Conservation (phyloP, 2,113 vertebrate genomes). For the Gambusia holbrooki region DNA sequence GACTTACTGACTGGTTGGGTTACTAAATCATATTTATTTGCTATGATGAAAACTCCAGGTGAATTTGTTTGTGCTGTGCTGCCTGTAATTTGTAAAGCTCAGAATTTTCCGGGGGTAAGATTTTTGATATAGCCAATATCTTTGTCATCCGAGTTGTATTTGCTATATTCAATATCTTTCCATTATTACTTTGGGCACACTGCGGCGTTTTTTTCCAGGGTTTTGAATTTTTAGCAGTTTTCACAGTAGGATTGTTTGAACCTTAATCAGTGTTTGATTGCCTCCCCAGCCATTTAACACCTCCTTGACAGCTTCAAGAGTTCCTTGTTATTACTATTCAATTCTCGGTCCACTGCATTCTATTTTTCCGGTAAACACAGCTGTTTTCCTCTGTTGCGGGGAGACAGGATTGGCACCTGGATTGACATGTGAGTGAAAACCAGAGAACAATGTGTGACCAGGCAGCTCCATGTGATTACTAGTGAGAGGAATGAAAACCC, state of each 20-base stretch:
- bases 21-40: background rate
- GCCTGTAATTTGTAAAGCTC: background rate
- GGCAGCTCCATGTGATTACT: background rate
- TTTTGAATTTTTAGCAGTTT: constrained; percentile 2
- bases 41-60: background rate
- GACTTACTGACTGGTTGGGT: background rate
- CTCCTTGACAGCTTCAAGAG: constrained; percentile 6
- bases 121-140: background rate
- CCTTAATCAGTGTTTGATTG: constrained; percentile 18
- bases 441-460: constrained; percentile 1
- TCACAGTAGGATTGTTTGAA: constrained; percentile 7
- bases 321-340: constrained; percentile 8
- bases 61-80: too few relatives aligned
- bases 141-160: background rate
- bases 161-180: background rate
- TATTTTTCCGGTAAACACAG: constrained; percentile 20
- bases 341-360: background rate
- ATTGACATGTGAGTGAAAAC: constrained; percentile 11
- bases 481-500: background rate
- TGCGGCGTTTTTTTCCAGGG: background rate
- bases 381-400: constrained; percentile 23
- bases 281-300: background rate
- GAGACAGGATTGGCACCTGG: constrained; percentile 11
- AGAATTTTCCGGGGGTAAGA: too few relatives aligned
- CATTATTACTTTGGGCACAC: background rate